phyloP scores from a whole-genome alignment of 2,888 invertebrate species.

The Tetragonisca angustula region DNA sequence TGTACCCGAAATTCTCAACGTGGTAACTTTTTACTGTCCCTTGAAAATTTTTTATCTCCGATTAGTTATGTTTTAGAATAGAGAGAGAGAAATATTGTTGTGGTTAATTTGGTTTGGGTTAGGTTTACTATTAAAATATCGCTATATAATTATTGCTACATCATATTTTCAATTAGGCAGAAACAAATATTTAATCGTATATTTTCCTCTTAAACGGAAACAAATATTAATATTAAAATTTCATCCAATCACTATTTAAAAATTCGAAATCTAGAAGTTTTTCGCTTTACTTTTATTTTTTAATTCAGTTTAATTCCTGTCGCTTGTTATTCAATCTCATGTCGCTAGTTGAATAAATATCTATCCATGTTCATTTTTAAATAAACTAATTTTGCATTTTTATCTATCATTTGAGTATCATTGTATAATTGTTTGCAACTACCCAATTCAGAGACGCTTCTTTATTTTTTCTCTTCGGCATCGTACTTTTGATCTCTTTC shows the following conservation, averaged over 20 bases:
- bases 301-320: neutral
- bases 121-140: neutral
- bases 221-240: too few species aligned
- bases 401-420: constrained; percentile 44
- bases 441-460: constrained; percentile 64
- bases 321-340: neutral
- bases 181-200: too few species aligned
- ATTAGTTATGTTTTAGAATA: neutral
- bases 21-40: neutral
- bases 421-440: constrained; percentile 47
- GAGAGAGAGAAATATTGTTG: neutral
- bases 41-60: neutral
- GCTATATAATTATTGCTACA: neutral
- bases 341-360: neutral
- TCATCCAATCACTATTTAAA: too few species aligned
- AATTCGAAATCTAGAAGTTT: too few species aligned
- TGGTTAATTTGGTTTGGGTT: too few species aligned
- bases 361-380: constrained; percentile 1
- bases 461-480: constrained; percentile 57
- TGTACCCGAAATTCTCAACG: constrained; percentile 30
- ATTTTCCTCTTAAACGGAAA: too few species aligned
- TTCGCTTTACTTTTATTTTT: too few species aligned
- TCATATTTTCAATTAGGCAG: too few species aligned
- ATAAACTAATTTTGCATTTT: constrained; percentile 40
- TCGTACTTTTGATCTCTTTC: constrained; percentile 46